Conservation (phyloP, 1,140 invertebrate genomes). For the Heliconius hermathena region DNA sequence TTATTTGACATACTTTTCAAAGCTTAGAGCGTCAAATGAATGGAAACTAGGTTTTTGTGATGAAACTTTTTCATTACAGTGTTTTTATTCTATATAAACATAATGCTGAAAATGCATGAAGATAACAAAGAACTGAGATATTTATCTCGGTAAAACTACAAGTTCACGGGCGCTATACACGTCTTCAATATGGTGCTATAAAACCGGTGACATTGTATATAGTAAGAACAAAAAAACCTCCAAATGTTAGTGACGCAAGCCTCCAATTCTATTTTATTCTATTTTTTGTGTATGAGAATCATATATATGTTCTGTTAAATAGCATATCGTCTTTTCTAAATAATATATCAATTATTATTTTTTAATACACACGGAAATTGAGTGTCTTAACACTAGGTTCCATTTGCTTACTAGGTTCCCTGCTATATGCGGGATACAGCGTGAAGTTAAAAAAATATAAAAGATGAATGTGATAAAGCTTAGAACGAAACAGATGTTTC, state of each 20-base stretch:
- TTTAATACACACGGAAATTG: too few relatives aligned
- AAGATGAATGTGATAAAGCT: not conserved
- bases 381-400: too few relatives aligned
- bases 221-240: not conserved
- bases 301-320: too few relatives aligned
- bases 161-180: not conserved
- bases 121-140: not conserved
- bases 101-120: not conserved
- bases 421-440: too few relatives aligned
- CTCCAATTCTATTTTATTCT: not conserved
- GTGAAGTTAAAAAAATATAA: not conserved
- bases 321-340: too few relatives aligned
- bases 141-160: not conserved
- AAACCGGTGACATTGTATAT: not conserved
- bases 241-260: not conserved
- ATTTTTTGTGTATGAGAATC: not conserved
- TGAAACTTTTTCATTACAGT: not conserved
- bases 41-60: not conserved
- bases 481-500: conserved; percentile 12
- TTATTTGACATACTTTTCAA: too few relatives aligned
- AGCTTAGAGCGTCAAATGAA: not conserved
- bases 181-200: not conserved
- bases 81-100: not conserved
- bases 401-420: not conserved
- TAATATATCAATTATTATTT: too few relatives aligned